These are phyloP conservation scores for Perognathus longimembris DNA, from an alignment of 2,113 vertebrate species.

Conservation along the genomic window DNA sequence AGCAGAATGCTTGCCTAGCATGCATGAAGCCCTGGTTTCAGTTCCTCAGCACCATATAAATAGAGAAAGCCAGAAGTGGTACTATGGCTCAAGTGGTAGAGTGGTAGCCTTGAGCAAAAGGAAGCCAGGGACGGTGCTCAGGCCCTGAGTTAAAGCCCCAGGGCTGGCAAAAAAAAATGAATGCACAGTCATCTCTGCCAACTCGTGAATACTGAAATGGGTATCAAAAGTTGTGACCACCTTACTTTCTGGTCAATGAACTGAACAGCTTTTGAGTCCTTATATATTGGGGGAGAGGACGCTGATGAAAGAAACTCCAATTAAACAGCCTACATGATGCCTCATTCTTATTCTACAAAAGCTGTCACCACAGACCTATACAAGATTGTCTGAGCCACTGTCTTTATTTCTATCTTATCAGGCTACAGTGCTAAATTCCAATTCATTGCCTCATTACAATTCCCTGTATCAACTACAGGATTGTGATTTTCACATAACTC, in stretches of 20 bases:
- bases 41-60: no score
- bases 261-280: background rate
- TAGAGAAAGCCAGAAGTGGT: no score
- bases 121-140: no score
- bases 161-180: no score
- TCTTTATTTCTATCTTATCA: constrained; percentile 46
- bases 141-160: no score
- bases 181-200: constrained; percentile 55
- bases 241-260: constrained; percentile 33
- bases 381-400: constrained; percentile 6
- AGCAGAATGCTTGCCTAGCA: no score
- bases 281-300: background rate
- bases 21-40: no score
- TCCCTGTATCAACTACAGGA: background rate
- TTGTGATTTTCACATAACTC: constrained; percentile 6
- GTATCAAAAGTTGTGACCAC: background rate
- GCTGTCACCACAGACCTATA: background rate
- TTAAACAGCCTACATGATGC: background rate
- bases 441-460: background rate
- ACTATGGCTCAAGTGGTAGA: no score
- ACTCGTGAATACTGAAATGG: constrained; percentile 47
- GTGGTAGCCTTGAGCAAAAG: no score
- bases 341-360: background rate
- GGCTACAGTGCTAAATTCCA: background rate
- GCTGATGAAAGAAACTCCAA: constrained; percentile 4